Evolutionary conservation across 2,888 invertebrate genomes (phyloP), one percentile per base, ranked within the genome.

Genomic region (Ctenicera cuprea): DNA sequence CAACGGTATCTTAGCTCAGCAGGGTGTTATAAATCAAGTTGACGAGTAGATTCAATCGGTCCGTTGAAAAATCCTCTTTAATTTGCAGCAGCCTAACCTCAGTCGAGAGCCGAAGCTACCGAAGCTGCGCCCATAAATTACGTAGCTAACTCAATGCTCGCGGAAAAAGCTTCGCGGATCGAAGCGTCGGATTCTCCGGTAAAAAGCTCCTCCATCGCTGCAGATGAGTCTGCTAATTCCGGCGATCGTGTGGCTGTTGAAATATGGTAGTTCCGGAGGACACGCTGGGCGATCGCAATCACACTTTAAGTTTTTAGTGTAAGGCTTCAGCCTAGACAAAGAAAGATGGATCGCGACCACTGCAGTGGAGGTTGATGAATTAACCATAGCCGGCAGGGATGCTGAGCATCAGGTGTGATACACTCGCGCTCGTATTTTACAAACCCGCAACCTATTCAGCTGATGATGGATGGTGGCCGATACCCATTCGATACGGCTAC

Each of bases 41-140:
- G 82, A 83, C 82, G 82, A 84, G 83, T 84, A 82, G 84, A 85
- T 85, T 85, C 84, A 85, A 85, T 85, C 84, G 84, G 80, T 83
- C 81, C 83, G 84, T 81, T 85, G 84, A 85, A 85, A 85, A 85
- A 85, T 85, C 84, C 85, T 83, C 84, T 85, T 85, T 84, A 85
- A 85, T 85, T 85, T 85, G 85, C 84, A 83, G 83, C 83, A 82
- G 83, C 82, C 84, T 84, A 85, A 85, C 83, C 84, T 84, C 82
- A 81, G 83, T 82, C 82, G 79, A 80, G 80, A 82, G 79, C 81
- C 80, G 80, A 68, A 81, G 82, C 82, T 78, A 81, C 79, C 78
- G 81, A 80, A 82, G 82, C 82, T 81, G 78, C 74, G 79, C 81
- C 79, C 83, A 84, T 85, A 85, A 85, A 85, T 85, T 84, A 82